Percentiles rank a stretch among this genome's conserved stretches.
phyloP scores from a whole-genome alignment of 2,888 invertebrate species.

The Hydriomena furcata region DNA sequence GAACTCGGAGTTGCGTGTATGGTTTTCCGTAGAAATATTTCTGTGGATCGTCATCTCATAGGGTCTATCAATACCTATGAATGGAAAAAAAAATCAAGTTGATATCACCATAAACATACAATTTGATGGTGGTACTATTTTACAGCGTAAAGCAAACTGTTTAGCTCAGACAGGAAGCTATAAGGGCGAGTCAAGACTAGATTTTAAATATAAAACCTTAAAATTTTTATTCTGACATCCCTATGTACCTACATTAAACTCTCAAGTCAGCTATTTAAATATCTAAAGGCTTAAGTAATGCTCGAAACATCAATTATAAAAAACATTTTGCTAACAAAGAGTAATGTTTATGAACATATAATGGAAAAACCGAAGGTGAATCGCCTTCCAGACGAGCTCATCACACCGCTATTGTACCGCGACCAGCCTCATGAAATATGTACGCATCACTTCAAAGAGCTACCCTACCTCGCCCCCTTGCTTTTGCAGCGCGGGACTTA shows the following conservation, averaged over 20 bases:
- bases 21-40: no score
- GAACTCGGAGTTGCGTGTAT: slow-evolving; percentile 5
- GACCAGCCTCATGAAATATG: slow-evolving; percentile 78
- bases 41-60: no score
- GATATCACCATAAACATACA: no score
- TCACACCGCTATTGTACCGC: slow-evolving; percentile 74
- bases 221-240: neutral
- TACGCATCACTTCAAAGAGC: slow-evolving; percentile 72
- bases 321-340: slow-evolving; percentile 16
- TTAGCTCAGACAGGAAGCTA: no score
- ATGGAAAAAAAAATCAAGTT: no score
- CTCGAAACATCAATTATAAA: slow-evolving; percentile 23
- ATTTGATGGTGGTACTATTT: no score
- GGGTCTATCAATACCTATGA: no score
- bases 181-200: neutral
- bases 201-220: neutral
- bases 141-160: no score
- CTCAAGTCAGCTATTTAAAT: neutral
- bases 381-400: slow-evolving; percentile 73
- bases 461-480: slow-evolving; percentile 43
- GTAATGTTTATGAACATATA: slow-evolving; percentile 37
- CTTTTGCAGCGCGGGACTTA: slow-evolving; percentile 38
- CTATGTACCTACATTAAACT: slow-evolving; percentile 5
- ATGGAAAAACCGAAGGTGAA: slow-evolving; percentile 53
- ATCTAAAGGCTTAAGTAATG: slow-evolving; percentile 17